These are phyloP conservation scores for Fundulus diaphanus DNA, from an alignment of 2,797 vertebrate genomes.

Conservation along the genomic window DNA sequence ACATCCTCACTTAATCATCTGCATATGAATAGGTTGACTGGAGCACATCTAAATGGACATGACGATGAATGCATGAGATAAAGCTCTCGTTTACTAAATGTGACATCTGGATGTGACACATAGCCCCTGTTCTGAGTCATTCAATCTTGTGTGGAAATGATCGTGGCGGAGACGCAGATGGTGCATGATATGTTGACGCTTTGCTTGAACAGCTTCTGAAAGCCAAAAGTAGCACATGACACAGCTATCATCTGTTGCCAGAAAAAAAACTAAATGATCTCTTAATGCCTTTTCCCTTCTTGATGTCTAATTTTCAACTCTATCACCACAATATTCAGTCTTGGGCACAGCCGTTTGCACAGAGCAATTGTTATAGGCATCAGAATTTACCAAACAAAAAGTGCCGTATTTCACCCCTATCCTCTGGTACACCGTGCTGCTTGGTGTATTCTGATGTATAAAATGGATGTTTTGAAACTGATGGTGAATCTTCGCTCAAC, in stretches of 20 bases:
- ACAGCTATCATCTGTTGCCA: background rate
- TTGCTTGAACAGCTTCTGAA: slow-evolving; percentile 3
- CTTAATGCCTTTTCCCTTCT: background rate
- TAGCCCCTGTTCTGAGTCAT: slow-evolving; percentile 1
- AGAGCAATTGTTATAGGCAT: no score
- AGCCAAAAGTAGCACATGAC: background rate
- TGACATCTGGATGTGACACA: background rate
- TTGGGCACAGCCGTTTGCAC: background rate
- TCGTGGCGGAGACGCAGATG: background rate
- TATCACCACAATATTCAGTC: background rate
- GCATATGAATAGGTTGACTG: background rate
- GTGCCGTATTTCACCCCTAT: background rate
- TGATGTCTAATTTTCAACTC: background rate
- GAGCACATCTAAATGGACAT: background rate
- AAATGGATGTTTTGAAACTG: background rate
- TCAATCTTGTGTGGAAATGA: slow-evolving; percentile 2
- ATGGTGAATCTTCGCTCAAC: background rate
- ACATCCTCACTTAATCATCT: background rate
- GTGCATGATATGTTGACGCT: background rate
- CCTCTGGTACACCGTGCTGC: background rate
- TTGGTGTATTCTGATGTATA: background rate
- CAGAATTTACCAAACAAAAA: background rate
- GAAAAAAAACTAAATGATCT: background rate
- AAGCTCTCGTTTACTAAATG: background rate
- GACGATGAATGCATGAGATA: background rate